Evolutionary conservation across 2,113 vertebrate species (phyloP), one percentile per base, ranked within the genome.

Genomic region (Hemiprocne comata): DNA sequence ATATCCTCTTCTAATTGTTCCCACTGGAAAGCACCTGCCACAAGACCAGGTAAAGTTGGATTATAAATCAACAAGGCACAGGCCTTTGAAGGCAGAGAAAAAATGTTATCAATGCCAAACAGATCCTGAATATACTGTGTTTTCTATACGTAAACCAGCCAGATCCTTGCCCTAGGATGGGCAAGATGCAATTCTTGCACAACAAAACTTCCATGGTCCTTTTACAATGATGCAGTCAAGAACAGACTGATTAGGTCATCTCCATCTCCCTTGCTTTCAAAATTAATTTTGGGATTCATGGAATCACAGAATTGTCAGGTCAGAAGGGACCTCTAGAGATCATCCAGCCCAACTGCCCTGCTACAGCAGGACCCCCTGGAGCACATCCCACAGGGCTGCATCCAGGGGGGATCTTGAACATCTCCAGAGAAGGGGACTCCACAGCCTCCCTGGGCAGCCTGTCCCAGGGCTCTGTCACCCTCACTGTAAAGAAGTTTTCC

Each of bases 21-120:
- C 99, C 99, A 99, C 87, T 99, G 98, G 95, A 98, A 98, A 96
- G 98, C 98, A 95, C 99, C 99, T 99, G 87, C n/a, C 33, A 87
- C 57, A 40, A 78, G 36, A 80, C 1, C 57, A 86, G 46, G 19
- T 6, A 28, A 62, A 81, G 10, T 1, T 4, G 7, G n/a, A 13
- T 61, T 62, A 55, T 3, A 48, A 58, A 66, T 36, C 13, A 53
- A 17, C 17, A 34, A 62, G 28, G 33, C 46, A 55, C 12, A n/a
- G 23, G 18, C 15, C 38, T 67, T 13, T 28, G 18, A 20, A 58
- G 50, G 33, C 11, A 81, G n/a, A 74, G 8, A 36, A 61, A 82
- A 70, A 12, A 28, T 4, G 0, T 15, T 15, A 44, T 3, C 28
- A 24, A 7, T 3, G 2, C 10, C 33, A 58, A 44, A 74, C 3